These are phyloP conservation scores for Mormyrus iriodes DNA, from an alignment of 2,113 vertebrate genomes.

Conservation along the genomic window DNA sequence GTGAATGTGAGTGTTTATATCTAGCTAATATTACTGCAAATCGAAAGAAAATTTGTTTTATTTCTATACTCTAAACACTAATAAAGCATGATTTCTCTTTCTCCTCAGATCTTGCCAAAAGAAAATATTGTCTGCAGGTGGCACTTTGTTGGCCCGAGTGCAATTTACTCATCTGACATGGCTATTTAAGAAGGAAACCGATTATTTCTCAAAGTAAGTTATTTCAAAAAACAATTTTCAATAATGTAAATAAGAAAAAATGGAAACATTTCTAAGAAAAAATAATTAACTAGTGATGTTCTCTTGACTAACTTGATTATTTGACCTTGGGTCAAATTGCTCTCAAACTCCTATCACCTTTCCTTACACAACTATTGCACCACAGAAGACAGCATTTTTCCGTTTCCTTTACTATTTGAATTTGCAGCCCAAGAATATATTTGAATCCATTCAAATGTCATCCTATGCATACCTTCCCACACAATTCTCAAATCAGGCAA, in stretches of 20 bases:
- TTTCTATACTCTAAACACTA: not conserved
- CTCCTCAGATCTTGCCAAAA: not conserved
- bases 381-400: not conserved
- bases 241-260: not conserved
- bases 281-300: not conserved
- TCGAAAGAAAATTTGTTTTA: not conserved
- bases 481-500: not conserved
- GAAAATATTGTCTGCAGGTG: not conserved
- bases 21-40: not conserved
- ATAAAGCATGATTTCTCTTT: not conserved
- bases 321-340: not conserved
- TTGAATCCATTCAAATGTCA: not conserved
- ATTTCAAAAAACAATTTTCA: not conserved
- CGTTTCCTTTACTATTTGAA: not conserved
- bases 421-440: not conserved
- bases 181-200: not conserved
- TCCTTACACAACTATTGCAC: not conserved
- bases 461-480: not conserved
- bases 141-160: not conserved
- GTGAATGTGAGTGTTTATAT: not conserved
- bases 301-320: not conserved
- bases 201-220: not conserved
- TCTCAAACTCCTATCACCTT: not conserved
- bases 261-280: not conserved
- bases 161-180: not conserved